phyloP scores from a whole-genome alignment of 2,888 invertebrate genomes.

The Candidula unifasciata region DNA sequence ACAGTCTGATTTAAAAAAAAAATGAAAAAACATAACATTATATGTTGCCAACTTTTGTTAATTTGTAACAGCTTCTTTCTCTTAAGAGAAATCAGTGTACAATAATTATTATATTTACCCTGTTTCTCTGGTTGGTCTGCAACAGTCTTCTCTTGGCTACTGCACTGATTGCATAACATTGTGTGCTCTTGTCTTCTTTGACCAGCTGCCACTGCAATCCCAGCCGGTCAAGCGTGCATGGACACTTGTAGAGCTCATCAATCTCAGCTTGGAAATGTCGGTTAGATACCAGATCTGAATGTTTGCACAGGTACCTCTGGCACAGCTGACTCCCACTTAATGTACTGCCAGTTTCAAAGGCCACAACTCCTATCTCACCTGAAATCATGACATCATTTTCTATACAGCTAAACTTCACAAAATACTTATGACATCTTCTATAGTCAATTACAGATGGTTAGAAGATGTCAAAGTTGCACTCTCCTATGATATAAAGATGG shows the following conservation, averaged over 20 bases:
- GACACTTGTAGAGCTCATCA: conserved; percentile 22
- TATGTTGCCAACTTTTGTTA: no score
- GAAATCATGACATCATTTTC: background rate
- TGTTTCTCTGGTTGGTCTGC: conserved; percentile 13
- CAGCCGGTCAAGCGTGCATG: background rate
- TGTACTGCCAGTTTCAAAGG: background rate
- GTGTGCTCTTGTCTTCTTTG: background rate
- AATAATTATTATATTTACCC: background rate
- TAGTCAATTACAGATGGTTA: no score
- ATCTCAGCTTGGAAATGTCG: conserved; percentile 15
- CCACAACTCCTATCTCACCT: background rate
- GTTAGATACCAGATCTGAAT: conserved; percentile 1
- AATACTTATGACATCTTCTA: no score
- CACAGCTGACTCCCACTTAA: background rate
- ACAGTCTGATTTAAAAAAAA: no score
- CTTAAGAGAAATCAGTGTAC: no score
- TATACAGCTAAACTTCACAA: no score
- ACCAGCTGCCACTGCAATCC: conserved; percentile 20
- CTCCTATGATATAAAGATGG: no score
- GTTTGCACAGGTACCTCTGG: conserved; percentile 19
- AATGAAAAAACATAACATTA: no score
- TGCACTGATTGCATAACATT: conserved; percentile 7
- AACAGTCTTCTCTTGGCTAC: conserved; percentile 20
- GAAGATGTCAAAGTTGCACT: no score
- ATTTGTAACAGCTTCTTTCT: no score